Conservation (phyloP, 2,113 vertebrate genomes). For the Mionectes macconnelli region DNA sequence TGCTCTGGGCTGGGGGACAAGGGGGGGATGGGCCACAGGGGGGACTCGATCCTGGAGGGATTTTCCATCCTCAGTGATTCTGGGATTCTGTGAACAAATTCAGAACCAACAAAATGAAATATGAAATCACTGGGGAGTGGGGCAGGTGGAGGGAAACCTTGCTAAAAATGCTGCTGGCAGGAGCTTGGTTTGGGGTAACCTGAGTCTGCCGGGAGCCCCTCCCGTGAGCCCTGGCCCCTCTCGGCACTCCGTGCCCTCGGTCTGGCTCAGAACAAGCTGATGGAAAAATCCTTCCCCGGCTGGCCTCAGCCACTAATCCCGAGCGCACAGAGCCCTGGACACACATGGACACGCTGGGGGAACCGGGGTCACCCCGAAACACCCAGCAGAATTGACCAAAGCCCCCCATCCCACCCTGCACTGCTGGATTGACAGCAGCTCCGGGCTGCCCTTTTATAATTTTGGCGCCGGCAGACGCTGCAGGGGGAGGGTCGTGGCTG, state of each 20-base stretch:
- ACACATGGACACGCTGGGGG: neutral
- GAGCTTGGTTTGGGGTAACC: neutral
- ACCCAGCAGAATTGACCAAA: neutral
- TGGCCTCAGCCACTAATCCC: neutral
- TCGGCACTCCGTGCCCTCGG: neutral
- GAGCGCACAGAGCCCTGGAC: fast-evolving
- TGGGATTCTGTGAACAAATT: neutral
- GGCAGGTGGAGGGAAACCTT: neutral
- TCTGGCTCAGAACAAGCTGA: neutral
- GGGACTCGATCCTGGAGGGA: fast-evolving
- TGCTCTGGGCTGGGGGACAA: neutral
- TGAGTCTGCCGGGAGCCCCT: neutral
- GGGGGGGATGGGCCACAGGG: fast-evolving
- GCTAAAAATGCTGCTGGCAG: neutral
- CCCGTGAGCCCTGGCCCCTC: neutral
- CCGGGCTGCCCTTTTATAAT: neutral
- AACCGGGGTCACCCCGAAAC: neutral
- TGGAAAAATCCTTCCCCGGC: neutral
- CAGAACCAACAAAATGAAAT: neutral
- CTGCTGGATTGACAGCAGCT: neutral
- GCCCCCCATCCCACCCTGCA: neutral
- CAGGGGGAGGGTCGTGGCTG: neutral
- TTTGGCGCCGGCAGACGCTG: neutral
- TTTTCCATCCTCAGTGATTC: neutral
- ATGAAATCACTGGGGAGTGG: neutral